Percentiles rank a stretch among this genome's conserved stretches.
Evolutionary conservation across 2,888 invertebrate genomes (phyloP).

Genomic region (Latrodectus hesperus): DNA sequence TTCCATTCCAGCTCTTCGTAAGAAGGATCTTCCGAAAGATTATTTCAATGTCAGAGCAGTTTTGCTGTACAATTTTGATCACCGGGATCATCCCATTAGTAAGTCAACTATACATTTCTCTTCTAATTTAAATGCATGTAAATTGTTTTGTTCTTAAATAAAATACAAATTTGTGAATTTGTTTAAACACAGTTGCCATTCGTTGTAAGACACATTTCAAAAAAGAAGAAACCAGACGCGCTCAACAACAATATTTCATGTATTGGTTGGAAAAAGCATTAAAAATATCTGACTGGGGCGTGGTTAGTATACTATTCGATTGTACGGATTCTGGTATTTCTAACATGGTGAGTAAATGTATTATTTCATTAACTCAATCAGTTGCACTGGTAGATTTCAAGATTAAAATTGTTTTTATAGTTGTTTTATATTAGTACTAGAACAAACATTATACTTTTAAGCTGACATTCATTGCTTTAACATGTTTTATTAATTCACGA

Average conservation of each 20-base stretch:
- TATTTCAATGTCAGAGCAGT: conserved; percentile 86
- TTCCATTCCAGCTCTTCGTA: conserved; percentile 79
- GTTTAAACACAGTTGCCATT: conserved; percentile 80
- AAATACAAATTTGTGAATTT: not conserved
- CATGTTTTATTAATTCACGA: no score
- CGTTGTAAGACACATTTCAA: conserved; percentile 85
- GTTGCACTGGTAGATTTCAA: no score
- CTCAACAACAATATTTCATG: conserved; percentile 83
- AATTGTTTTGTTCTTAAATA: not conserved
- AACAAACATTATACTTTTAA: no score
- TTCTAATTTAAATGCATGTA: not conserved
- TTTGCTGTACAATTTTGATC: conserved; percentile 85
- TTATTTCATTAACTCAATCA: no score
- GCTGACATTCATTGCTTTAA: no score
- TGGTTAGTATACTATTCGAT: conserved; percentile 90
- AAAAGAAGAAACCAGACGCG: conserved; percentile 77
- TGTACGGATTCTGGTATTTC: conserved; percentile 89
- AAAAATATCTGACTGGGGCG: conserved; percentile 83
- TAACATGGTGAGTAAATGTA: conserved; percentile 79
- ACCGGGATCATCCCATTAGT: conserved; percentile 83
- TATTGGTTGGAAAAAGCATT: conserved; percentile 90
- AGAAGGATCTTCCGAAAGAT: conserved; percentile 82
- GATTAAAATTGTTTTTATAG: no score
- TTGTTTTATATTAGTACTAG: no score
- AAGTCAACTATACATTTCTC: conserved; percentile 20